Evolutionary conservation across 2,113 vertebrate species (phyloP), one percentile per base, ranked within the genome.

Genomic region (Shinisaurus crocodilurus): DNA sequence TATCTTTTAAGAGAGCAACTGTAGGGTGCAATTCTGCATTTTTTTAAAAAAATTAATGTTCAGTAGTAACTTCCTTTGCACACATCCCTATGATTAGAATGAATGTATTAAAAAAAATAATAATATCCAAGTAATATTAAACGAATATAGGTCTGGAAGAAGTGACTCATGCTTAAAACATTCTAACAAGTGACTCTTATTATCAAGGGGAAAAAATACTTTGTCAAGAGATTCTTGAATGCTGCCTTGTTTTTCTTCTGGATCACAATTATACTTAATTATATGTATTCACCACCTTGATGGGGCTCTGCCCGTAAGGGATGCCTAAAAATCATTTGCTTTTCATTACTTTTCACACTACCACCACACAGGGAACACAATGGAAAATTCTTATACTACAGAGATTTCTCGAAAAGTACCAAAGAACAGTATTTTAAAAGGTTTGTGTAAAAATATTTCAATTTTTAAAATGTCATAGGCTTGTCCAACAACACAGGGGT

Each of bases 1-100:
- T 0, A 69, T 40, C 90, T 81, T 70, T 67, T 2, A 69, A 81
- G 65, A 0, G 37, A 0, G 23, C 37, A 15, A 72, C n/a, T 76
- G 9, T 3, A 0, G 0, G 60, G 65, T 45, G 57, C 65, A 37
- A 1, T 72, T 90, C 63, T 40, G 16, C 37, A 82, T 1, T 7
- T n/a, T 7, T 32, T 63, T 9, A 37, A 50, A 18, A 80, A 60
- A 57, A 81, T 2, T 0, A 40, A 75, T 45, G 16, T 37, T 23
- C 1, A 0, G 1, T 0, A 0, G 7, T 5, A 13, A 0, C 0
- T n/a, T 1, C 0, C 20, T 7, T 34, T 13, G 0, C 0, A 5
- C 0, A n/a, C 50, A 57, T 54, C 1, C 69, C 0, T 57, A 45
- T 74, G 8, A 15, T 0, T 87, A 72, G 4, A 76, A 45, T 79